These are phyloP conservation scores for Mormoops blainvillei DNA, from an alignment of 2,113 vertebrate genomes.

Conservation along the genomic window DNA sequence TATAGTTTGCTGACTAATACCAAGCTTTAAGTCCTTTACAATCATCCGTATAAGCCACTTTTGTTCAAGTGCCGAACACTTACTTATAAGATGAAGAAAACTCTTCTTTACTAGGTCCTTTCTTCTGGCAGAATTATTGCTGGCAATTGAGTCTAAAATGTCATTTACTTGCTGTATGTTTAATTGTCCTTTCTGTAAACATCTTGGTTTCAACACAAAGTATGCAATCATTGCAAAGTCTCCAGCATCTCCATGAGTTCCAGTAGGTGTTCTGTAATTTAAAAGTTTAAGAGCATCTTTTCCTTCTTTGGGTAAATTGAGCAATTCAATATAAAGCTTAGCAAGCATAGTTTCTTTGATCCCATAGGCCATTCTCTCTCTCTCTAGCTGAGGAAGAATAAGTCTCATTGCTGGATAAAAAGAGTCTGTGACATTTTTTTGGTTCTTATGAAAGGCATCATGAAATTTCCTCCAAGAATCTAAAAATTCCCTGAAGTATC, in stretches of 20 bases:
- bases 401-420: conserved; percentile 97
- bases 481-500: conserved; percentile 88
- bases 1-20: conserved; percentile 91
- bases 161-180: conserved; percentile 92
- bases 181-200: conserved; percentile 86
- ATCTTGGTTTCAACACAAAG: conserved; percentile 94
- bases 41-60: conserved; percentile 99
- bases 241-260: conserved; percentile 88
- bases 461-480: conserved; percentile 95
- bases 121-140: conserved; percentile 86
- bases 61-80: conserved; percentile 94
- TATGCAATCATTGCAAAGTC: conserved; percentile 94
- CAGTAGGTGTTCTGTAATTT: conserved; percentile 90
- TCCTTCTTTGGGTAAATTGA: conserved; percentile 92
- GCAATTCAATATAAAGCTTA: conserved; percentile 93
- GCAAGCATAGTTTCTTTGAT: conserved; percentile 98
- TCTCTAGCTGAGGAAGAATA: conserved; percentile 91
- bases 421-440: conserved; percentile 87
- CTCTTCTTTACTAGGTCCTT: conserved; percentile 91
- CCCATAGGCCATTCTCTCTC: conserved; percentile 96
- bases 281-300: conserved; percentile 92
- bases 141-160: conserved; percentile 89
- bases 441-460: conserved; percentile 88
- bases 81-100: conserved; percentile 90
- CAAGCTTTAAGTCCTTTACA: conserved; percentile 95